Conservation (phyloP, 2,888 invertebrate genomes). For the Caradrina kadenii region DNA sequence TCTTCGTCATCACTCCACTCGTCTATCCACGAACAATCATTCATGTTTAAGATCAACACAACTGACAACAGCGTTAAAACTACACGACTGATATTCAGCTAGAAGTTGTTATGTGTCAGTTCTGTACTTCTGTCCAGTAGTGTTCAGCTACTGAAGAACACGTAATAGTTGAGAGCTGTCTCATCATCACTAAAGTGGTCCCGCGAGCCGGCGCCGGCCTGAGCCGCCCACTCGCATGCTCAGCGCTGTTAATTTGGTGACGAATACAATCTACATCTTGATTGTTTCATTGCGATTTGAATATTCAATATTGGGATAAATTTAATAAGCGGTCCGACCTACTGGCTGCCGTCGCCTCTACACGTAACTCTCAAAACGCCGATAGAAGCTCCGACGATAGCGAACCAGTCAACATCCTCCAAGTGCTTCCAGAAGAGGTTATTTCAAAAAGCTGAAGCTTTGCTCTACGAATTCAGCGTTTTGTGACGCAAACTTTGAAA, state of each 20-base stretch:
- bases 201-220: slow-evolving; percentile 32
- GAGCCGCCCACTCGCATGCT: slow-evolving; percentile 45
- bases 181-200: slow-evolving; percentile 70
- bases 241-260: slow-evolving; percentile 48
- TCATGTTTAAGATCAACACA: slow-evolving; percentile 22
- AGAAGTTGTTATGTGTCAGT: slow-evolving; percentile 1
- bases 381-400: neutral
- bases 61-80: neutral
- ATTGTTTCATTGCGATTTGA: slow-evolving; percentile 8
- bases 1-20: slow-evolving; percentile 64
- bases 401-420: slow-evolving; percentile 28
- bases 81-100: neutral
- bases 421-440: slow-evolving; percentile 20
- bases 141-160: slow-evolving; percentile 63
- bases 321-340: neutral
- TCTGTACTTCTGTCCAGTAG: slow-evolving; percentile 18
- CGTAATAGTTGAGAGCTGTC: slow-evolving; percentile 55
- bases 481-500: slow-evolving; percentile 7
- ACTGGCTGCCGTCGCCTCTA: neutral
- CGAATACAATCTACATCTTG: slow-evolving; percentile 34
- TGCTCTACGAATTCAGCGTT: neutral
- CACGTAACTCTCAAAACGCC: neutral
- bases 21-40: slow-evolving; percentile 21
- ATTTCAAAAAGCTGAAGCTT: slow-evolving; percentile 18
- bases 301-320: slow-evolving; percentile 19